phyloP scores from a whole-genome alignment of 2,888 invertebrate species.

The Chelonus formosanus region DNA sequence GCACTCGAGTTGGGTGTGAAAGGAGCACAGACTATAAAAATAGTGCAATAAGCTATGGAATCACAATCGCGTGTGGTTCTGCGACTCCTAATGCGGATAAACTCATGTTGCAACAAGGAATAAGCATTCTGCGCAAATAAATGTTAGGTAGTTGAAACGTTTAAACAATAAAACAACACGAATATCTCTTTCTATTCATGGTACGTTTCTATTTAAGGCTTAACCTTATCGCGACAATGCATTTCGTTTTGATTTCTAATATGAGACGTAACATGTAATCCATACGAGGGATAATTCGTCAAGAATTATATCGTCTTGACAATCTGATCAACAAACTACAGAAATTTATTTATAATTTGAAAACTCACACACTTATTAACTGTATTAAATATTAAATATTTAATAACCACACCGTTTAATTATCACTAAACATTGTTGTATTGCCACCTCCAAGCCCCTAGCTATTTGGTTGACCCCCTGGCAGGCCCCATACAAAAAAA shows the following conservation, averaged over 20 bases:
- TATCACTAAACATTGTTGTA: constrained; percentile 54
- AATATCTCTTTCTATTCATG: constrained; percentile 30
- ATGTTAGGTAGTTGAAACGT: constrained; percentile 19
- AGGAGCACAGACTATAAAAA: constrained; percentile 46
- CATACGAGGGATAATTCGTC: constrained; percentile 30
- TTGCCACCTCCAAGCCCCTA: constrained; percentile 54
- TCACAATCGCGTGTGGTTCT: constrained; percentile 29
- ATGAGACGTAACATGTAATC: constrained; percentile 40
- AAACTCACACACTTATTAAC: not conserved
- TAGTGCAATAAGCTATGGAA: constrained; percentile 44
- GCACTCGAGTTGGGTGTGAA: constrained; percentile 6
- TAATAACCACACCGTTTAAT: constrained; percentile 55
- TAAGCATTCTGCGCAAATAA: not conserved
- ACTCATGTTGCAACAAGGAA: constrained; percentile 17
- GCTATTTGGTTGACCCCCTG: constrained; percentile 58
- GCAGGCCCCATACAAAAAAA: constrained; percentile 55
- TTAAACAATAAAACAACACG: constrained; percentile 26
- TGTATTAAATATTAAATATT: constrained; percentile 45
- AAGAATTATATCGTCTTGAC: constrained; percentile 25
- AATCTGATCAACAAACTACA: not conserved
- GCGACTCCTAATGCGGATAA: constrained; percentile 29
- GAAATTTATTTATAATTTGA: not conserved
- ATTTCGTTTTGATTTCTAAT: constrained; percentile 37
- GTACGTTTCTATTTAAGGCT: constrained; percentile 33
- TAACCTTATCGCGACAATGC: constrained; percentile 43